These are phyloP conservation scores for Gisinianus flammeolus DNA, from an alignment of 2,888 invertebrate genomes.

Conservation along the genomic window DNA sequence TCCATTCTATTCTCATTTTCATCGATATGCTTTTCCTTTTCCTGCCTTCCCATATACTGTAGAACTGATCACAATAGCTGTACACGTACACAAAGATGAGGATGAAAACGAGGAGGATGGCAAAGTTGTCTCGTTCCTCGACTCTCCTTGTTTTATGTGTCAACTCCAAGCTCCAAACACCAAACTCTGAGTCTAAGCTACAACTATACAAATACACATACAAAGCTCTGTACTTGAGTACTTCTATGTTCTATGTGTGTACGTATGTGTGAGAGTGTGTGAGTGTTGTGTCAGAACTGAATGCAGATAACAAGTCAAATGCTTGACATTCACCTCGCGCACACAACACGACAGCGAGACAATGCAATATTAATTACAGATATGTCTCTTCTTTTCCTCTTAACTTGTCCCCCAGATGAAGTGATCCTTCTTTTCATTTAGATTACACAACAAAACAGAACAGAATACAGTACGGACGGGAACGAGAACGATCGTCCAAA, in stretches of 20 bases:
- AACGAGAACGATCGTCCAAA: background rate
- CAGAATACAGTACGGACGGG: too few species aligned
- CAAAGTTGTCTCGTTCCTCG: too few species aligned
- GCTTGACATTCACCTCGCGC: slow-evolving; percentile 47
- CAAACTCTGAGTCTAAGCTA: background rate
- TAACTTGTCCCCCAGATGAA: slow-evolving; percentile 9
- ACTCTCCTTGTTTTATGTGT: background rate
- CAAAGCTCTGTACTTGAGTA: too few species aligned
- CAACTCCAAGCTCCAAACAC: background rate
- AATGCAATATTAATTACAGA: slow-evolving; percentile 56
- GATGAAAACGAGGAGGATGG: too few species aligned
- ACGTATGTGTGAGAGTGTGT: background rate
- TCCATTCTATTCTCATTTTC: background rate
- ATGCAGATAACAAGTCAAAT: slow-evolving; percentile 20
- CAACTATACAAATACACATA: too few species aligned
- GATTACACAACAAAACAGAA: background rate
- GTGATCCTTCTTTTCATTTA: slow-evolving; percentile 13
- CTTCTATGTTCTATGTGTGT: too few species aligned
- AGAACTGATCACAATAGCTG: too few species aligned
- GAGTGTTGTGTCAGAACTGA: background rate
- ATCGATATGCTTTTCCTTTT: too few species aligned
- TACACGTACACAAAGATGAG: too few species aligned
- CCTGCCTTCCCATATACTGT: too few species aligned
- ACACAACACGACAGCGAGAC: slow-evolving; percentile 49
- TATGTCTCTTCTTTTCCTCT: slow-evolving; percentile 26